These are phyloP conservation scores for Globodera rostochiensis DNA, from an alignment of 1,140 invertebrate species.

Conservation along the genomic window DNA sequence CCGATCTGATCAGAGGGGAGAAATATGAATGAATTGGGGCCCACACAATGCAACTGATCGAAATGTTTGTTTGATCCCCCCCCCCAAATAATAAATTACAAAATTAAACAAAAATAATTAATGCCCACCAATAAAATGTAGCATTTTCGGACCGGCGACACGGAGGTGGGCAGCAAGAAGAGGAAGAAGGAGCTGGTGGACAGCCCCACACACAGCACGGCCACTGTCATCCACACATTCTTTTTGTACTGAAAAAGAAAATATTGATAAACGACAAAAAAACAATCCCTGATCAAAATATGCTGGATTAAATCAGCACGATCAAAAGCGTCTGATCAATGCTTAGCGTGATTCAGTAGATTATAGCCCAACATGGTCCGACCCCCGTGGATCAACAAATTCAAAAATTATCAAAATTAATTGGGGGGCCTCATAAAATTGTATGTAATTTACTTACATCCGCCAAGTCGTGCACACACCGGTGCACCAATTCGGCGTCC, in stretches of 20 bases:
- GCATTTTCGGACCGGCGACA: conserved; percentile 21
- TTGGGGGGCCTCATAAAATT: too few species aligned
- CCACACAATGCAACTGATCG: too few species aligned
- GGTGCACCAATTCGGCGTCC: neutral
- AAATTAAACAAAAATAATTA: neutral
- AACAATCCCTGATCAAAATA: neutral
- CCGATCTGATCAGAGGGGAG: conserved; percentile 27
- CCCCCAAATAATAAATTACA: neutral
- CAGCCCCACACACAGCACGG: conserved; percentile 58
- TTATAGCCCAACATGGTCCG: too few species aligned
- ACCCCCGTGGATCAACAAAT: too few species aligned
- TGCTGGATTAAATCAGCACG: too few species aligned
- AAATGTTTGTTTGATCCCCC: neutral
- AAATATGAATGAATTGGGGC: neutral
- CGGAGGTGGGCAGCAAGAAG: conserved; percentile 51
- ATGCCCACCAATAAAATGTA: conserved; percentile 30
- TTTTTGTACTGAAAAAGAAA: conserved; percentile 56
- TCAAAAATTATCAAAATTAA: too few species aligned
- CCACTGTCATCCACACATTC: conserved; percentile 63
- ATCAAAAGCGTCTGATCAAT: too few species aligned
- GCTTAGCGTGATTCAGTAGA: too few species aligned
- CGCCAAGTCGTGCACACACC: neutral
- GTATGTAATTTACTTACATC: neutral
- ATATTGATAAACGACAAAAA: neutral
- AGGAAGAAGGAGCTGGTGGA: conserved; percentile 56